Evolutionary conservation across 2,797 vertebrate species (phyloP).

Genomic region (Malurus leucopterus): DNA sequence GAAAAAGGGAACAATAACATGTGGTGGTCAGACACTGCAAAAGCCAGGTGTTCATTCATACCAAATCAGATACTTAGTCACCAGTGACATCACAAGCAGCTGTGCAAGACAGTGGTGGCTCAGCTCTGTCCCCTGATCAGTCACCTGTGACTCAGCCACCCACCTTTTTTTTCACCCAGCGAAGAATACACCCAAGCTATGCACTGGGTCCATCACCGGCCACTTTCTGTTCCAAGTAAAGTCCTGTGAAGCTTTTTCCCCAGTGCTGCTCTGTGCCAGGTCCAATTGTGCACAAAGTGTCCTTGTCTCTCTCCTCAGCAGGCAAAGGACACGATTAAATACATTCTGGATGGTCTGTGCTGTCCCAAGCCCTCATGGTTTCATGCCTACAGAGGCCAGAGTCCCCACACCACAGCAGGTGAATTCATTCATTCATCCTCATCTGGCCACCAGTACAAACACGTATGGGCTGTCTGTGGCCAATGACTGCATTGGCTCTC

Average conservation of each 20-base stretch:
- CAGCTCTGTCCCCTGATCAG: neutral
- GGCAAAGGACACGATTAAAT: neutral
- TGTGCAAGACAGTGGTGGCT: neutral
- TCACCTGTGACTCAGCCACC: rapidly evolving
- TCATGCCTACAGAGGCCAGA: neutral
- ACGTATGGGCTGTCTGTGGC: rapidly evolving
- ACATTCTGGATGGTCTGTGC: neutral
- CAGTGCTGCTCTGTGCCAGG: neutral
- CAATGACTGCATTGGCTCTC: neutral
- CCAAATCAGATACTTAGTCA: neutral
- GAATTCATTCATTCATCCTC: neutral
- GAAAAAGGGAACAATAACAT: neutral
- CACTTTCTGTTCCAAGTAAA: neutral
- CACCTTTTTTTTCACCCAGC: neutral
- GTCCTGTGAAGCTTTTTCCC: neutral
- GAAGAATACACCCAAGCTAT: neutral
- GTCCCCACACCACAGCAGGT: neutral
- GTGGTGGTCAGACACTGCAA: neutral
- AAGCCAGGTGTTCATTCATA: neutral
- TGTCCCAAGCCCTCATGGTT: rapidly evolving
- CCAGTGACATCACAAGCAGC: neutral
- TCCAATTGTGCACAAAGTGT: neutral
- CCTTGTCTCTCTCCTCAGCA: neutral
- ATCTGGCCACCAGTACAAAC: neutral
- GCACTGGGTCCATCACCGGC: neutral